Evolutionary conservation across 35 echinoderm and acorn worm species (phyloP).

Genomic region (Eucidaris tribuloides): DNA sequence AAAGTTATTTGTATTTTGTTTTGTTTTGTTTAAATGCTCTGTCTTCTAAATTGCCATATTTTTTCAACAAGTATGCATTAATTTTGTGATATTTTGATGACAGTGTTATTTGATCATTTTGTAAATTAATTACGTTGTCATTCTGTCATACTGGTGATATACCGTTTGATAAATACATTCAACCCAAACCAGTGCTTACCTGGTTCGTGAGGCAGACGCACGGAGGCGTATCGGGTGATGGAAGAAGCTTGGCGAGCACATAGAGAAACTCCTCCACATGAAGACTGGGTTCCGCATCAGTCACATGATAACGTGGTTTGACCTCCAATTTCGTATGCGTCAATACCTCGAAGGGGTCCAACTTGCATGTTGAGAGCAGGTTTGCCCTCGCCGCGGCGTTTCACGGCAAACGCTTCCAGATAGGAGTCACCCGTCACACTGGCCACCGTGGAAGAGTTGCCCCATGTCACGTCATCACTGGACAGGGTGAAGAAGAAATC

Average conservation of each 20-base stretch:
- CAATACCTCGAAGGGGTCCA: conserved; percentile 43
- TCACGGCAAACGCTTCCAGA: conserved; percentile 37
- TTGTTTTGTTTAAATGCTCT: not conserved
- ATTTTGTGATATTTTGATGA: too few species aligned
- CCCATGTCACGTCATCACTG: conserved; percentile 39
- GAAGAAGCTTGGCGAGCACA: conserved; percentile 59
- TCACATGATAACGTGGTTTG: conserved; percentile 16
- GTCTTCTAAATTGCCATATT: not conserved
- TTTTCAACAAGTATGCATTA: not conserved
- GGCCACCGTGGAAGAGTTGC: conserved; percentile 47
- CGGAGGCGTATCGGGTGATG: conserved; percentile 27
- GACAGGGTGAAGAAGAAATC: conserved; percentile 74
- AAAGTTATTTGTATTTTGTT: not conserved
- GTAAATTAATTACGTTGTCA: too few species aligned
- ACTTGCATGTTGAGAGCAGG: conserved; percentile 68
- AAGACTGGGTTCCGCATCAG: conserved; percentile 32
- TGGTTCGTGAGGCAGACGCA: conserved; percentile 66
- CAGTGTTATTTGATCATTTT: too few species aligned
- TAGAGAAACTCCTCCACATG: conserved; percentile 82
- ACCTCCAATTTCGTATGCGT: conserved; percentile 45
- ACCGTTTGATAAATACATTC: not conserved
- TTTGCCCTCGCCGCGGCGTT: conserved; percentile 48
- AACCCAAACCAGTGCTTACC: conserved; percentile 37
- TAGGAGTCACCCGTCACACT: conserved; percentile 37
- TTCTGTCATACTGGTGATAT: not conserved